Conservation (phyloP, 2,888 invertebrate genomes). For the Andrena bucephala region DNA sequence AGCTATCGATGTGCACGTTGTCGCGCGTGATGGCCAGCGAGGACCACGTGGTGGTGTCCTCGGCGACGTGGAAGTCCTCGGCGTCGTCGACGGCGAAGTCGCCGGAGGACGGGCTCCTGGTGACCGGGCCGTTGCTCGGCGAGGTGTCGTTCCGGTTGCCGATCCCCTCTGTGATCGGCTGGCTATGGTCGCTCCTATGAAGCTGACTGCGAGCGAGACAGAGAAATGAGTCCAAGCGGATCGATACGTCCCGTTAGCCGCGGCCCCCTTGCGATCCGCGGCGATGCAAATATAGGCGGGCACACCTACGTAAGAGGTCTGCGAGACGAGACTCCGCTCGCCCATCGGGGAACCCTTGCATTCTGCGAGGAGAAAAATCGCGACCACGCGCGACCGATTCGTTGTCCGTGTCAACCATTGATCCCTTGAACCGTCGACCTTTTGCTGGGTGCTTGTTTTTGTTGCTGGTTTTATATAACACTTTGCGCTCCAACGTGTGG, state of each 20-base stretch:
- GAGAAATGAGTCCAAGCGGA: slow-evolving; percentile 65
- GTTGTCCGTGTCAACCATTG: too few relatives aligned
- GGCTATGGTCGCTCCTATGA: slow-evolving; percentile 72
- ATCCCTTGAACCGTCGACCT: too few relatives aligned
- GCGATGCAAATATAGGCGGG: slow-evolving; percentile 59
- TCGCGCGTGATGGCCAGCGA: slow-evolving; percentile 78
- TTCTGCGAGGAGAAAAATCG: not conserved
- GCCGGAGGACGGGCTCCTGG: slow-evolving; percentile 9
- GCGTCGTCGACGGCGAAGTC: slow-evolving; percentile 72
- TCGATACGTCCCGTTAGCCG: slow-evolving; percentile 64
- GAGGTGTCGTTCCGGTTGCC: slow-evolving; percentile 63
- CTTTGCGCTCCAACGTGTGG: too few relatives aligned
- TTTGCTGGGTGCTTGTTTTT: too few relatives aligned
- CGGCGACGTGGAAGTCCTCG: slow-evolving; percentile 78
- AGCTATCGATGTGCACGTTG: slow-evolving; percentile 73
- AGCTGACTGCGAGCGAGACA: slow-evolving; percentile 75
- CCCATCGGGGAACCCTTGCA: slow-evolving; percentile 17
- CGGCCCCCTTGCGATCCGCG: slow-evolving; percentile 46
- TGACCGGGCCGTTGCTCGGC: slow-evolving; percentile 19
- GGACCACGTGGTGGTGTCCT: slow-evolving; percentile 81
- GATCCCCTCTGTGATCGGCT: slow-evolving; percentile 57
- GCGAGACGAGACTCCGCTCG: slow-evolving; percentile 32
- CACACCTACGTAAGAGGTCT: slow-evolving; percentile 51
- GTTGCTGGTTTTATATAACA: too few relatives aligned
- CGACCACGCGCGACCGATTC: slow-evolving; percentile 7